Evolutionary conservation across 2,888 invertebrate genomes (phyloP).

Genomic region (Teleiodes luculella): DNA sequence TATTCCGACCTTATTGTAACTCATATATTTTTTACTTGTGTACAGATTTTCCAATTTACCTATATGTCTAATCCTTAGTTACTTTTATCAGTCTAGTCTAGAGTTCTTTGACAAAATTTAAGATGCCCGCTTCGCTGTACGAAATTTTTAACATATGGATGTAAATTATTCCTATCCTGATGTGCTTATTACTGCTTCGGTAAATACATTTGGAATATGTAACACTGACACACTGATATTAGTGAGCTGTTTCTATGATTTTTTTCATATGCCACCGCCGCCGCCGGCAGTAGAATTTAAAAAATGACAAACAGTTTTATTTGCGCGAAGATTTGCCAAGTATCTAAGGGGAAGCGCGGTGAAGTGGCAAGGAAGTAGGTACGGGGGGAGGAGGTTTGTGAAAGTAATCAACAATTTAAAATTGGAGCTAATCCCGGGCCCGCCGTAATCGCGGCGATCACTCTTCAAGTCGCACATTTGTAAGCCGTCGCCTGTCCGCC

Average conservation of each 20-base stretch:
- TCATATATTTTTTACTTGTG: too few species aligned
- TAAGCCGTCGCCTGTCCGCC: conserved; percentile 18
- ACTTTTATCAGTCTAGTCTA: too few species aligned
- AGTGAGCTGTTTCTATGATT: neutral
- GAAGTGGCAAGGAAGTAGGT: conserved; percentile 20
- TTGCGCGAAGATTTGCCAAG: conserved; percentile 39
- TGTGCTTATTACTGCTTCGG: too few species aligned
- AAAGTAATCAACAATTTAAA: conserved; percentile 76
- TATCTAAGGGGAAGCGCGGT: conserved; percentile 24
- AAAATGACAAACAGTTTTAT: conserved; percentile 66
- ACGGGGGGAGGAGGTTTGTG: conserved; percentile 38
- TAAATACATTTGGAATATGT: too few species aligned
- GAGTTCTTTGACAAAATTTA: too few species aligned
- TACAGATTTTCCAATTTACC: too few species aligned
- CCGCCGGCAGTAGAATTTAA: conserved; percentile 42
- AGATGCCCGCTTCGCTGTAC: too few species aligned
- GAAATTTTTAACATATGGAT: too few species aligned
- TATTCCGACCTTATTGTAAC: too few species aligned
- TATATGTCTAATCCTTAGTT: too few species aligned
- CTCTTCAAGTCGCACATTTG: conserved; percentile 37
- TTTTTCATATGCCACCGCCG: neutral
- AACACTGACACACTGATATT: too few species aligned
- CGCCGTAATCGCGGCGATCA: conserved; percentile 61
- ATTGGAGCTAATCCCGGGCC: conserved; percentile 69
- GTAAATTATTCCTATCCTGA: too few species aligned